Base-by-base conservation (phyloP, 2,797 vertebrate genomes). In the Rhinichthys osculus region DNA sequence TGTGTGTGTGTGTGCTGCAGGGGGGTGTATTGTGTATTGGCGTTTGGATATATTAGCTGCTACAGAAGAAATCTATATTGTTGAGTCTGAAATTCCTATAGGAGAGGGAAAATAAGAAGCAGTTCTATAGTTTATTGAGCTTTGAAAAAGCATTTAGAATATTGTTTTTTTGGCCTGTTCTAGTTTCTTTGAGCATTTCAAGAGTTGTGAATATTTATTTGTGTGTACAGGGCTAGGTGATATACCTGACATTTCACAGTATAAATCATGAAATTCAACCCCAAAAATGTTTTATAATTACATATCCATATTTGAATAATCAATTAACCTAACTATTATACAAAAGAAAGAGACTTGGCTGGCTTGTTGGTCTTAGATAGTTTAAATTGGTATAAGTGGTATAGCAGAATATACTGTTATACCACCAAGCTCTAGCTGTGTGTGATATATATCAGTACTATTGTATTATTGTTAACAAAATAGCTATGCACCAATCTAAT, bases 61-160 rank as follows among this genome's bases (percentile, higher is more conserved):
- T 92, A 91, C 88, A 89, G 93, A 92, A 93, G 94, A 95, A 95
- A 95, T 95, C 94, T 94, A 93, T 95, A 95, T 94, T 94, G 94
- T 95, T 95, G 93, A 93, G 93, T 89, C 88, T 91, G 92, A 92
- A 92, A 90, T 87, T 90, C 93, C 92, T 91, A 87, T 90, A 93
- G 93, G 93, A 94, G 88, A 77, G 62, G 54, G 89, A 78, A 87
- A 91, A 94, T 93, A 92, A 93, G 92, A 93, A 90, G 92, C 94
- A 93, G 93, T 94, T 92, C 92, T 88, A 88, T 89, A 89, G 86
- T 89, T 91, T 94, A 95, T 94, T 93, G 94, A 94, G 91, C 83
- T 91, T 92, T 90, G 92, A 93, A 95, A 94, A 94, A 94, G 93
- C 93, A 95, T 95, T 93, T 94, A 94, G 94, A 94, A 95, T 94